Evolutionary conservation across 2,888 invertebrate species (phyloP).

Genomic region (Dryobota labecula): DNA sequence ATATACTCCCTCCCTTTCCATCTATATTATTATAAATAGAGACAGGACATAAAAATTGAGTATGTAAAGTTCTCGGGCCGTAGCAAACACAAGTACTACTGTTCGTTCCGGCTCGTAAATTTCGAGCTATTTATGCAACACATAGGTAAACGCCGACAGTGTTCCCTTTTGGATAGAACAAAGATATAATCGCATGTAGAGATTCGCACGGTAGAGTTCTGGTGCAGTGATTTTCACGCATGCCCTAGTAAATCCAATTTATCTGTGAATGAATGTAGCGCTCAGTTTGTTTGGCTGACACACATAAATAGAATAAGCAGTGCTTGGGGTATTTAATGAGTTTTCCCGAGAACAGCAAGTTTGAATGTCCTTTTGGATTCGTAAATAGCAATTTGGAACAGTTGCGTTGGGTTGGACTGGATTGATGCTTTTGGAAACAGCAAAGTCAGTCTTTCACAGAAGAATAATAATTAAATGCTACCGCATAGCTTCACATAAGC

Average conservation of each 20-base stretch:
- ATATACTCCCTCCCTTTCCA: constrained; percentile 49
- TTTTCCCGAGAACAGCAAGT: constrained; percentile 30
- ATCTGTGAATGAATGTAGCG: constrained; percentile 26
- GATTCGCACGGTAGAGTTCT: constrained; percentile 67
- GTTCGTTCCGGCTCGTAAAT: constrained; percentile 72
- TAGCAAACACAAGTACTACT: constrained; percentile 48
- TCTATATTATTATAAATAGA: constrained; percentile 53
- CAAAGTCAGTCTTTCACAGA: background rate
- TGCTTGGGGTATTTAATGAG: constrained; percentile 35
- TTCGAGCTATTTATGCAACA: constrained; percentile 74
- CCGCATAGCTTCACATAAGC: background rate
- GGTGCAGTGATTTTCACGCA: constrained; percentile 65
- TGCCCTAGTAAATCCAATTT: constrained; percentile 60
- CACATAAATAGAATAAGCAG: constrained; percentile 19
- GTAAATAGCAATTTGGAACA: constrained; percentile 28
- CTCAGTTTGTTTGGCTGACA: constrained; percentile 25
- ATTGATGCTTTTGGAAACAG: background rate
- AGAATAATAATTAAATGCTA: background rate
- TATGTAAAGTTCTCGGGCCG: constrained; percentile 52
- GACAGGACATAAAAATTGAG: constrained; percentile 51
- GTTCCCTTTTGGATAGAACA: constrained; percentile 68
- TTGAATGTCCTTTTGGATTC: constrained; percentile 22
- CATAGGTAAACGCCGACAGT: constrained; percentile 72
- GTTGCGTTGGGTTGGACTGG: background rate
- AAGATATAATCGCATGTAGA: constrained; percentile 69